Base-by-base conservation (phyloP, 2,113 vertebrate species). In the Geococcyx californianus region DNA sequence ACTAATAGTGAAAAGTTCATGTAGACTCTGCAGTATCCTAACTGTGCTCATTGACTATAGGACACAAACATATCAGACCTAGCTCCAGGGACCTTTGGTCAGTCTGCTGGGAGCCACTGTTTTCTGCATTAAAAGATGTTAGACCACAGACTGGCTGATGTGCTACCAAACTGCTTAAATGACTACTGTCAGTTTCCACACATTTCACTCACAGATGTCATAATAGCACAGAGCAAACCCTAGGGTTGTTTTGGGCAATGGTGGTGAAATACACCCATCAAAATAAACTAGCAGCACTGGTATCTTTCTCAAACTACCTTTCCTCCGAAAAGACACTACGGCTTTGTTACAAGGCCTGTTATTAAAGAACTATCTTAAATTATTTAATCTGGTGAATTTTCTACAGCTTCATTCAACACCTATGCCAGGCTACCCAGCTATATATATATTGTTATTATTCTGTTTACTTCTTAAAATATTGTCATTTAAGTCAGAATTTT, bases 241-340 rank as follows among this genome's bases (percentile, higher is more conserved):
- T 47, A 34, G n/a, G 47, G 64, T 66, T 95, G 33, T 68, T 79
- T 80, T 75, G 26, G 24, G 73, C 28, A 93, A 59, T 7, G 20
- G 56, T 36, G 21, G 52, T 60, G 40, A 70, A 93, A 90, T 26
- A 63, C 13, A 63, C 10, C 31, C 3, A 66, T 76, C 2, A 76
- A 16, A 31, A 66, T 85, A 93, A 89, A 6, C 4, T 40, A 52
- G 29, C 47, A 89, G 24, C 38, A 45, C 19, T 24, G 21, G 75
- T 90, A 84, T 72, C 73, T 56, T 78, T 90, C 81, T 90, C 38
- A 81, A 88, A 45, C 17, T n/a, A 89, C 6, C 87, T 81, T 89
- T 81, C 36, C 26, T 77, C n/a, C 64, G 89, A 94, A 90, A 55
- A 67, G 26, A 74, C 16, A 63, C 7, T 16, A 47, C 36, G 21